A percentile compares a stretch with the other conserved stretches of the same genome.
Evolutionary conservation across 2,113 vertebrate species (phyloP).

Genomic region (Cyrtonyx montezumae): DNA sequence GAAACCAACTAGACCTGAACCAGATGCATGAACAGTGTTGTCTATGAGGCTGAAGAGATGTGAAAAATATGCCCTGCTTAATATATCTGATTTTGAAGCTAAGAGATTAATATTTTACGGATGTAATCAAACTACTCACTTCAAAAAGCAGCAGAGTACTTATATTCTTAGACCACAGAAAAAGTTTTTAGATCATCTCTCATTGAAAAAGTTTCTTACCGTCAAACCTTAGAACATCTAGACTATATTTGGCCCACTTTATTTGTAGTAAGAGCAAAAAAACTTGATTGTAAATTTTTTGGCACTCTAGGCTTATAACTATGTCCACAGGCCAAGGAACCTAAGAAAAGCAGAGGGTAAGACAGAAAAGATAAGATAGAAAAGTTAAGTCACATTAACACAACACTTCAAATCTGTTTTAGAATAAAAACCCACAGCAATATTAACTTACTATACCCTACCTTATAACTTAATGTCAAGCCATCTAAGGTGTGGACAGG

Average conservation of each 20-base stretch:
- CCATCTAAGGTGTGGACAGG: conserved; percentile 95
- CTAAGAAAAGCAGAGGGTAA: conserved; percentile 67
- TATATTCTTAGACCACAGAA: not conserved
- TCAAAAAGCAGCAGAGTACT: not conserved
- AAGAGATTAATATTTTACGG: not conserved
- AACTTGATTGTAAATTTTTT: conserved; percentile 99
- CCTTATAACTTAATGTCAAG: conserved; percentile 95
- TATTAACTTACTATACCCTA: conserved; percentile 36
- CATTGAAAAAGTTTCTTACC: conserved; percentile 77
- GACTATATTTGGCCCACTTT: conserved; percentile 98
- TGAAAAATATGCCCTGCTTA: not conserved
- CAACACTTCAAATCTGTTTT: not conserved
- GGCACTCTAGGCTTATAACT: conserved; percentile 96
- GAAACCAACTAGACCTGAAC: not conserved
- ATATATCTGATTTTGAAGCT: fast-evolving
- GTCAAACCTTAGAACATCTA: conserved; percentile 94
- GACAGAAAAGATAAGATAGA: not conserved
- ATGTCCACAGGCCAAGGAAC: conserved; percentile 99
- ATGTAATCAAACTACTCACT: not conserved
- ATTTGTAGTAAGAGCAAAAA: conserved; percentile 96
- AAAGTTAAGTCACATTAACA: not conserved
- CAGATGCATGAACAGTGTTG: not conserved
- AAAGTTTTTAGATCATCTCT: not conserved
- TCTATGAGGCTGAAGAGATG: not conserved
- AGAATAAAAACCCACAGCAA: not conserved